A percentile compares a stretch with the other conserved stretches of the same genome.
phyloP scores from a whole-genome alignment of 2,797 vertebrate genomes.

The Hozukius guyotensis region DNA sequence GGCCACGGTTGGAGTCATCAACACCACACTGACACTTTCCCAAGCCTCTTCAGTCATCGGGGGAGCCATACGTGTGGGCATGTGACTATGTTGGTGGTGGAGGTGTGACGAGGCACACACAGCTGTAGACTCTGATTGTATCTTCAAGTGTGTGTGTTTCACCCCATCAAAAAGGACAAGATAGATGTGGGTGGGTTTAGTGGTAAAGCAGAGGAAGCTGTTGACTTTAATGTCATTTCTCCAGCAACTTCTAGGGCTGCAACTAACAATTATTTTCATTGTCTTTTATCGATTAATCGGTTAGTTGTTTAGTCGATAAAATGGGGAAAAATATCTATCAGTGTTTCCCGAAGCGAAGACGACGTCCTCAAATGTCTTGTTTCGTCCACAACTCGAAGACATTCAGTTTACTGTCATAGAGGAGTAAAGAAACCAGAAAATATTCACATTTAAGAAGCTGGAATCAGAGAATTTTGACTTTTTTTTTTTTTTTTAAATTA shows the following conservation, averaged over 20 bases:
- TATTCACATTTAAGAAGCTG: no score
- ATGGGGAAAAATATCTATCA: no score
- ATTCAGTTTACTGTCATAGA: no score
- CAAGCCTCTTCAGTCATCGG: conserved; percentile 31
- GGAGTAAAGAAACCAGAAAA: no score
- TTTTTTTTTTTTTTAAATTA: no score
- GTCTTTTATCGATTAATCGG: no score
- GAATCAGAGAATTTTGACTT: no score
- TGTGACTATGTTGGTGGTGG: conserved; percentile 20
- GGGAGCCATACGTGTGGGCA: background rate
- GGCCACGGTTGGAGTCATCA: conserved; percentile 27
- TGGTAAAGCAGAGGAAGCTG: conserved; percentile 8
- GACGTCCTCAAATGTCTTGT: no score
- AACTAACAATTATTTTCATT: no score
- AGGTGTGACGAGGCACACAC: conserved; percentile 48
- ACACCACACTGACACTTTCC: conserved; percentile 67
- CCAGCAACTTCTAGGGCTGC: background rate
- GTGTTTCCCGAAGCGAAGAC: no score
- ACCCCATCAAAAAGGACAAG: conserved; percentile 21
- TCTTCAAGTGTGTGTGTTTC: conserved; percentile 40
- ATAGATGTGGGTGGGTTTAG: conserved; percentile 13
- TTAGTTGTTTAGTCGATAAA: no score
- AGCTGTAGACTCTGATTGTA: conserved; percentile 49
- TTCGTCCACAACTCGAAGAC: no score
- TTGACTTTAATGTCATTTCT: conserved; percentile 37